A percentile compares a stretch with the other conserved stretches of the same genome.
Evolutionary conservation across 2,888 invertebrate species (phyloP).

Genomic region (Lithophane leautieri): DNA sequence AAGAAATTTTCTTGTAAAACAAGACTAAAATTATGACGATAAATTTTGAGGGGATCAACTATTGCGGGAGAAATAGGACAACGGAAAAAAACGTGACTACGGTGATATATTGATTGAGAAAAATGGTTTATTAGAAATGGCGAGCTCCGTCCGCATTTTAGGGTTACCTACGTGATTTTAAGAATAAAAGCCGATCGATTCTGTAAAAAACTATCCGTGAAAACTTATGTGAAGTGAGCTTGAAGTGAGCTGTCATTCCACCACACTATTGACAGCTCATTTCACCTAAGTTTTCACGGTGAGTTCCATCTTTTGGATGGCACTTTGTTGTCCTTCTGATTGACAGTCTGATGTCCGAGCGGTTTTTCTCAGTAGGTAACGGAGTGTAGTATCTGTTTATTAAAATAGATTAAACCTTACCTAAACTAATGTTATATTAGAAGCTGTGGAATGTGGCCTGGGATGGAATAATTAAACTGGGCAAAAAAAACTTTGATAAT

Average conservation of each 20-base stretch:
- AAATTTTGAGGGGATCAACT: slow-evolving; percentile 74
- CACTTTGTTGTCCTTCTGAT: neutral
- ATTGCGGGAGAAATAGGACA: slow-evolving; percentile 61
- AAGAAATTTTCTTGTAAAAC: slow-evolving; percentile 65
- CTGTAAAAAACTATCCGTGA: too few relatives aligned
- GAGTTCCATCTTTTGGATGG: too few relatives aligned
- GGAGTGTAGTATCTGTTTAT: too few relatives aligned
- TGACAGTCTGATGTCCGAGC: neutral
- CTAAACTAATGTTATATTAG: too few relatives aligned
- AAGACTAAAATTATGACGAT: slow-evolving; percentile 68
- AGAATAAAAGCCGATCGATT: neutral
- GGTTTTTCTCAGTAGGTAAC: neutral
- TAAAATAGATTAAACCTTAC: too few relatives aligned
- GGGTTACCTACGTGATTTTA: neutral
- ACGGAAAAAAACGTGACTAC: slow-evolving; percentile 2
- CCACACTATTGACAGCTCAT: too few relatives aligned
- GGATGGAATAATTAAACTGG: neutral
- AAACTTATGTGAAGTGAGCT: too few relatives aligned
- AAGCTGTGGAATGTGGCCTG: neutral
- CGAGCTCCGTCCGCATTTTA: neutral
- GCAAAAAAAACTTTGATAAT: neutral
- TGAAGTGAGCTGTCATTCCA: too few relatives aligned
- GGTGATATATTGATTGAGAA: slow-evolving; percentile 40
- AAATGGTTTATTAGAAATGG: slow-evolving; percentile 30
- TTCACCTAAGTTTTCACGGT: too few relatives aligned